Percentiles rank a stretch among this genome's conserved stretches.
Evolutionary conservation across 2,113 vertebrate genomes (phyloP).

Genomic region (Odocoileus hemionus): DNA sequence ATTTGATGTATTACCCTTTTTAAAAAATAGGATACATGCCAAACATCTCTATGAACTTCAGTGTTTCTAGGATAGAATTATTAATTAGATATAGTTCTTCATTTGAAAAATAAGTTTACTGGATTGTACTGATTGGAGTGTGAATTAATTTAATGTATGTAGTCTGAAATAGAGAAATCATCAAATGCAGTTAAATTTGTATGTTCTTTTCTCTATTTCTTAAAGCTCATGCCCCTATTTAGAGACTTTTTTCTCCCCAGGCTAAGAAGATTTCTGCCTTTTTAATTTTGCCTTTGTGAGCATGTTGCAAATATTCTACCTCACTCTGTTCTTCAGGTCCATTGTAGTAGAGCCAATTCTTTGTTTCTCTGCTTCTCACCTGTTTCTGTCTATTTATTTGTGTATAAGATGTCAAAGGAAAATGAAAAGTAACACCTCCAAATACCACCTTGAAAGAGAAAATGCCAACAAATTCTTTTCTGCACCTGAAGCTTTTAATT

Average conservation of each 20-base stretch:
- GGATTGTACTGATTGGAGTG: not conserved
- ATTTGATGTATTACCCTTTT: not conserved
- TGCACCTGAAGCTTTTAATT: conserved; percentile 78
- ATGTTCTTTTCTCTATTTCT: conserved; percentile 14
- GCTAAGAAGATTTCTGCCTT: conserved; percentile 7
- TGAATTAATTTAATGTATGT: conserved; percentile 18
- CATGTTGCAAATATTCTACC: not conserved
- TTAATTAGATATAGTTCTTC: conserved; percentile 33
- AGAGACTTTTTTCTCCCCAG: not conserved
- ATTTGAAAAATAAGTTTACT: conserved; percentile 16
- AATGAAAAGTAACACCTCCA: conserved; percentile 71
- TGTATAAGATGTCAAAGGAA: conserved; percentile 73
- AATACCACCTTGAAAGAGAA: conserved; percentile 73
- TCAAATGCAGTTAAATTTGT: not conserved
- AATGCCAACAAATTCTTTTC: conserved; percentile 75
- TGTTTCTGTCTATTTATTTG: conserved; percentile 72
- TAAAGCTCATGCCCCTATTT: not conserved
- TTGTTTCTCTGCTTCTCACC: conserved; percentile 59
- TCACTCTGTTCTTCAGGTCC: not conserved
- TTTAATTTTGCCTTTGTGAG: conserved; percentile 26
- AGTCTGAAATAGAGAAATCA: not conserved
- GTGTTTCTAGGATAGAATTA: not conserved
- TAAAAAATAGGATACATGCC: not conserved
- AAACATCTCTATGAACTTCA: conserved; percentile 15
- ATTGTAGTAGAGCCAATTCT: conserved; percentile 48